phyloP scores from a whole-genome alignment of 2,888 invertebrate genomes.

The Scotopteryx bipunctaria region DNA sequence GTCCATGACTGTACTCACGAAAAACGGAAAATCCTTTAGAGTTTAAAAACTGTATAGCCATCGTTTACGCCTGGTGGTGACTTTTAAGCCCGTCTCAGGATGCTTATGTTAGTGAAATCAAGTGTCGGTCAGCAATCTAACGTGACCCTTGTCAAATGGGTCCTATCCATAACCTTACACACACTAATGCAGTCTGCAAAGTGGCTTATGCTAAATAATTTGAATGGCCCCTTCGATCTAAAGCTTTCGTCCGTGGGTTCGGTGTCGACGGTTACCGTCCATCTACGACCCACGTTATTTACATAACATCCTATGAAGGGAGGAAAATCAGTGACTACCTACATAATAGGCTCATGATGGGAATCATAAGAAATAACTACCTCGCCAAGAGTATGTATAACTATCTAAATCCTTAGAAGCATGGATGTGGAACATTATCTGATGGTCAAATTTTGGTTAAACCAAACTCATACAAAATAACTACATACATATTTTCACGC shows the following conservation, averaged over 20 bases:
- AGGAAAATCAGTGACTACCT: too few relatives aligned
- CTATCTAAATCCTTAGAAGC: too few relatives aligned
- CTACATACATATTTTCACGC: too few relatives aligned
- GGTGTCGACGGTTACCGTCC: conserved; percentile 1
- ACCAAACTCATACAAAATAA: too few relatives aligned
- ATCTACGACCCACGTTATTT: neutral
- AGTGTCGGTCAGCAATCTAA: conserved; percentile 38
- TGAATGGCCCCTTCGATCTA: conserved; percentile 19
- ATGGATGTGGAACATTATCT: too few relatives aligned
- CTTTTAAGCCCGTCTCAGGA: conserved; percentile 21
- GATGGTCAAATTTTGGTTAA: too few relatives aligned
- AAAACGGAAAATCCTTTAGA: neutral
- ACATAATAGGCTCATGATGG: too few relatives aligned
- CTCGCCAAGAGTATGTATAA: too few relatives aligned
- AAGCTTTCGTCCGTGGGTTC: conserved; percentile 21
- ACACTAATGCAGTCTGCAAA: conserved; percentile 23
- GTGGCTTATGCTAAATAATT: conserved; percentile 25
- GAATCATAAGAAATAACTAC: too few relatives aligned
- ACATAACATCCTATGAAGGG: too few relatives aligned
- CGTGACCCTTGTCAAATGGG: conserved; percentile 55
- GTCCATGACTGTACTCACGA: too few relatives aligned
- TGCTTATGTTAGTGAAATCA: conserved; percentile 31
- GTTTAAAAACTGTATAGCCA: neutral
- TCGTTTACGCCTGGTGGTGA: conserved; percentile 4
- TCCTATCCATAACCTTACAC: conserved; percentile 44